Percentiles rank a stretch among this genome's conserved stretches.
Conservation (phyloP, 1,140 invertebrate species). For the Eueides isabella region DNA sequence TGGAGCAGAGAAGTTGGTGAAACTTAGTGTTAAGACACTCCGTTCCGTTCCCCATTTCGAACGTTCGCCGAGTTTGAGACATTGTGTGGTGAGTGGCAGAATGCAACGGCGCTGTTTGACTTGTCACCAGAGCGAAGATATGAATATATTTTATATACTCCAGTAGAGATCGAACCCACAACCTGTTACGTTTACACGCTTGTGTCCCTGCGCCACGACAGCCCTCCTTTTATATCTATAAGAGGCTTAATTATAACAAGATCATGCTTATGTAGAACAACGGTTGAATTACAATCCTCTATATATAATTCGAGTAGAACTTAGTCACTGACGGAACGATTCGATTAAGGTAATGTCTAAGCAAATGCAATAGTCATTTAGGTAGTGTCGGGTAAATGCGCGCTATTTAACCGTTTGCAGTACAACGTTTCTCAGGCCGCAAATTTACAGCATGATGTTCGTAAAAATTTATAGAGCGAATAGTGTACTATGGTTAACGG, state of each 20-base stretch:
- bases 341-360: conserved; percentile 40
- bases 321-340: conserved; percentile 32
- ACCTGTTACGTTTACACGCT: too few relatives aligned
- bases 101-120: too few relatives aligned
- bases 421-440: conserved; percentile 32
- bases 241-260: not conserved
- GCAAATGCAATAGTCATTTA: conserved; percentile 39
- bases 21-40: too few relatives aligned
- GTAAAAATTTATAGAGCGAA: conserved; percentile 35
- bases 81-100: too few relatives aligned
- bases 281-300: conserved; percentile 20
- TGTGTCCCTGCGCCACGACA: too few relatives aligned
- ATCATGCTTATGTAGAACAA: not conserved
- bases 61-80: too few relatives aligned
- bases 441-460: conserved; percentile 27
- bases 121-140: too few relatives aligned
- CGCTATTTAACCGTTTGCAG: conserved; percentile 32
- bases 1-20: too few relatives aligned
- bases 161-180: too few relatives aligned
- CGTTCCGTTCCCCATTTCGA: too few relatives aligned
- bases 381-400: conserved; percentile 35
- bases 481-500: not conserved
- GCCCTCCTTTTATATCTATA: too few relatives aligned
- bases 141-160: too few relatives aligned
- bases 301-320: conserved; percentile 34